phyloP scores from a whole-genome alignment of 2,888 invertebrate species.

The Conomelus anceps region DNA sequence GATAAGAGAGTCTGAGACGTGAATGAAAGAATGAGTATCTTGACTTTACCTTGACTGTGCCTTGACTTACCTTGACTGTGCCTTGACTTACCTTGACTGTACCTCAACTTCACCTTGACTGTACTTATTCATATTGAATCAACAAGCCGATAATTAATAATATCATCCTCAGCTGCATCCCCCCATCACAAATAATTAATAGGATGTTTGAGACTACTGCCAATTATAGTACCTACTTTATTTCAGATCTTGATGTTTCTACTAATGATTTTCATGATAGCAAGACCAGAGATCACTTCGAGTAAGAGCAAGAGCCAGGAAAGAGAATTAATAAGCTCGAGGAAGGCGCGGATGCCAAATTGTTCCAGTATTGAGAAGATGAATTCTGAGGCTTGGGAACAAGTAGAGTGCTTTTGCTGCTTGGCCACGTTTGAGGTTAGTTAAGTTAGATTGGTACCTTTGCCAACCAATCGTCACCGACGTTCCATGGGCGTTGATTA shows the following conservation, averaged over 20 bases:
- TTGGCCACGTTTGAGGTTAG: background rate
- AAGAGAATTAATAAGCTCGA: too few species aligned
- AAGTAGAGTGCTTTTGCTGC: background rate
- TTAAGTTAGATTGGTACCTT: background rate
- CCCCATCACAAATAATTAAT: background rate
- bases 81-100: too few species aligned
- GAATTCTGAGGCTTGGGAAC: background rate
- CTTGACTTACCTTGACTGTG: too few species aligned
- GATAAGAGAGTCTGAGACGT: too few species aligned
- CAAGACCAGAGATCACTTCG: background rate
- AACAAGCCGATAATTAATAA: background rate
- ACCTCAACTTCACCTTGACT: too few species aligned
- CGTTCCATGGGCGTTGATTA: background rate
- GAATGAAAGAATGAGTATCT: too few species aligned
- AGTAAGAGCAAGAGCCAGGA: background rate
- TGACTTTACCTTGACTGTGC: too few species aligned
- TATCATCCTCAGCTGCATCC: background rate
- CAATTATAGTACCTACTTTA: background rate
- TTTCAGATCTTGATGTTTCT: background rate
- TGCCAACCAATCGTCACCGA: background rate
- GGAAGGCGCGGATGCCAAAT: background rate
- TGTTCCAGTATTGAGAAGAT: background rate
- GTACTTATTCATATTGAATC: too few species aligned
- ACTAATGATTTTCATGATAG: background rate
- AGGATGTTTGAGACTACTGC: background rate